Evolutionary conservation across 2,797 vertebrate genomes (phyloP).

Genomic region (Picus viridis): DNA sequence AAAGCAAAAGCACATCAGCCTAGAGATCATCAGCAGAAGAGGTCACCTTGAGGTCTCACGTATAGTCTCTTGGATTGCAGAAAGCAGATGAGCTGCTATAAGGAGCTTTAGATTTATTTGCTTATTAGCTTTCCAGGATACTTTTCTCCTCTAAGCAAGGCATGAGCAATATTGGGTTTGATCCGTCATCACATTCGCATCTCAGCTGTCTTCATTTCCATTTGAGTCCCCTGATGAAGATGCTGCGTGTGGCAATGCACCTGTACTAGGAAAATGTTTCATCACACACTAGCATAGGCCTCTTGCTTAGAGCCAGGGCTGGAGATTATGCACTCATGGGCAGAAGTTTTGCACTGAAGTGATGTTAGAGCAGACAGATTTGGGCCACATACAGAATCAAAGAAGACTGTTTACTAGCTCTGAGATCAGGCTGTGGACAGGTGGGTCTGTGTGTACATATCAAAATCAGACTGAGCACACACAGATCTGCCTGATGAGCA

Average conservation of each 20-base stretch:
- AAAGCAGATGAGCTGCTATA: not conserved
- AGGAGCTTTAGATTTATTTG: conserved; percentile 22
- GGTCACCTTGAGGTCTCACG: not conserved
- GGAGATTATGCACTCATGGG: not conserved
- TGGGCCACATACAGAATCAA: not conserved
- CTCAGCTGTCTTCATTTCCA: not conserved
- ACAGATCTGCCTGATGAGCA: not conserved
- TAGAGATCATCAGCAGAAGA: not conserved
- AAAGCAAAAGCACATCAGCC: conserved; percentile 27
- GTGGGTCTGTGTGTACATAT: not conserved
- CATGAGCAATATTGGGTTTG: not conserved
- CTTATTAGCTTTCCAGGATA: not conserved
- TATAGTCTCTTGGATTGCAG: not conserved
- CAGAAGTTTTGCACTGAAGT: not conserved
- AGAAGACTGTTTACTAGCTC: not conserved
- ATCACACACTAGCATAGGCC: accelerated
- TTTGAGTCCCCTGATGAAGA: not conserved
- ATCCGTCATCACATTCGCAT: not conserved
- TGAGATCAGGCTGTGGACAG: not conserved
- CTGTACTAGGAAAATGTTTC: not conserved
- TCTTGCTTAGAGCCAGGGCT: not conserved
- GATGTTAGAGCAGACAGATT: not conserved
- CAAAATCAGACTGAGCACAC: not conserved
- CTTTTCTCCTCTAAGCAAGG: not conserved
- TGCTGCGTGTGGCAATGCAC: not conserved